These are phyloP conservation scores for Caenorhabditis latens DNA, from an alignment of 1,140 invertebrate species.

Conservation along the genomic window DNA sequence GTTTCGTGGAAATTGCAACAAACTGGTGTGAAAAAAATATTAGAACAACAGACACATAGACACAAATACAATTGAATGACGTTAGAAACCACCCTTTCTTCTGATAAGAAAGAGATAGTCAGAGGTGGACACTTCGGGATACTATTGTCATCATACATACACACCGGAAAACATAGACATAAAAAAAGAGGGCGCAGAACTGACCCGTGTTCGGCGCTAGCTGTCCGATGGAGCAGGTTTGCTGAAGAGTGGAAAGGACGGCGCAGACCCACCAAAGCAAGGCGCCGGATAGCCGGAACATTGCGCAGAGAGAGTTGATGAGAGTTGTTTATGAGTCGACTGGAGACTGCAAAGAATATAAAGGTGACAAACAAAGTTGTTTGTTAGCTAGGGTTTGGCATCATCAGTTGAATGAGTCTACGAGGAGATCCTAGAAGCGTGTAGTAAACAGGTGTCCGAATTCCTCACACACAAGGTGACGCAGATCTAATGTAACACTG, in stretches of 20 bases:
- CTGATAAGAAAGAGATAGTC: background rate
- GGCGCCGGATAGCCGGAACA: slow-evolving; percentile 16
- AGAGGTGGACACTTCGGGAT: background rate
- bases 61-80: slow-evolving; percentile 18
- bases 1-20: slow-evolving; percentile 22
- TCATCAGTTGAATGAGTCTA: no score
- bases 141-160: slow-evolving; percentile 27
- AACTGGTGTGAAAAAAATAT: slow-evolving; percentile 1
- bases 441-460: no score
- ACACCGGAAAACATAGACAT: background rate
- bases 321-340: background rate
- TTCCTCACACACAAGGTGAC: no score
- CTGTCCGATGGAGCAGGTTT: slow-evolving; percentile 43
- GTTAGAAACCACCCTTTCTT: background rate
- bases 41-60: background rate
- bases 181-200: slow-evolving; percentile 15
- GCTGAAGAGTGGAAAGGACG: slow-evolving; percentile 7
- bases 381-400: background rate
- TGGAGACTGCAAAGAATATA: slow-evolving; percentile 2
- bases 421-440: no score
- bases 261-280: background rate
- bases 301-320: slow-evolving; percentile 16
- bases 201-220: slow-evolving; percentile 38
- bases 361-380: background rate
- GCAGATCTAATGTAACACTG: no score